These are phyloP conservation scores for Ricordea florida DNA, from an alignment of 92 coral and sea anemone genomes.

Conservation along the genomic window DNA sequence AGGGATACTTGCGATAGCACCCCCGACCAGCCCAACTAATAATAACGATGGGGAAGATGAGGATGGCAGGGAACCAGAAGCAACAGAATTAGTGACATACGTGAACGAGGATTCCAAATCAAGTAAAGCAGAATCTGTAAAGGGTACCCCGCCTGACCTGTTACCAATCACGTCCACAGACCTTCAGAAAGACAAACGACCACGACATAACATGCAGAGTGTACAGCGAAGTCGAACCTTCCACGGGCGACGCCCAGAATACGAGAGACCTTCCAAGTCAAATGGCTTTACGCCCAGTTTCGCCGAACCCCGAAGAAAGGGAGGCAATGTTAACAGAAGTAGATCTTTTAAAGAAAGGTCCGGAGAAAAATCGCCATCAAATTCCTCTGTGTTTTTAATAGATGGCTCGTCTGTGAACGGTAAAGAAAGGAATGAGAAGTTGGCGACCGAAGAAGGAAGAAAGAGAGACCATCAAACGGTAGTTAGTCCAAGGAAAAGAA, in stretches of 20 bases:
- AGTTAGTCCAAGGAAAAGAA: too few relatives aligned
- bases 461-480: too few relatives aligned
- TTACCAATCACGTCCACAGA: too few relatives aligned
- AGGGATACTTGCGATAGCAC: neutral
- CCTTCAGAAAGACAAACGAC: too few relatives aligned
- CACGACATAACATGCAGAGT: too few relatives aligned
- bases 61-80: neutral
- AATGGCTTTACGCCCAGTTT: neutral
- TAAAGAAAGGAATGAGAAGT: too few relatives aligned
- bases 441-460: too few relatives aligned
- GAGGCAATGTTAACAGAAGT: neutral
- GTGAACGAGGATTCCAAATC: neutral
- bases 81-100: neutral
- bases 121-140: too few relatives aligned
- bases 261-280: neutral
- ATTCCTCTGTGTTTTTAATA: too few relatives aligned
- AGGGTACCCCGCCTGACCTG: too few relatives aligned
- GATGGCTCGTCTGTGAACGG: too few relatives aligned
- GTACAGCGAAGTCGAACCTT: conserved; percentile 1
- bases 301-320: neutral
- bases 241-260: neutral
- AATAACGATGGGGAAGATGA: neutral
- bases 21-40: neutral
- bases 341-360: neutral
- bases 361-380: neutral